Evolutionary conservation across 2,113 vertebrate species (phyloP).

Genomic region (Zapus hudsonius): DNA sequence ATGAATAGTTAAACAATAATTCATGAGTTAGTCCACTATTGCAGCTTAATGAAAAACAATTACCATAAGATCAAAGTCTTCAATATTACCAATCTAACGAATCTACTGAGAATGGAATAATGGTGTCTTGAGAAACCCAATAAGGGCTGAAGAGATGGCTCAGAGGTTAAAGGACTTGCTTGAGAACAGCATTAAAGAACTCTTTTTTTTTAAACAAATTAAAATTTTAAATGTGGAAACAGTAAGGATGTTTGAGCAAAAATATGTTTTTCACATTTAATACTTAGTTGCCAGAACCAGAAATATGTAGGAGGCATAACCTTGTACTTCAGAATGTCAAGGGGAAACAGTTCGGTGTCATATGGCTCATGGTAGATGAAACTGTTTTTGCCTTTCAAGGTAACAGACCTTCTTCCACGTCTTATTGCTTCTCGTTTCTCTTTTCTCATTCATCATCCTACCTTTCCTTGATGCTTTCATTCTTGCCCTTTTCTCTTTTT

Average conservation of each 20-base stretch:
- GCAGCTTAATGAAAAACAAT: conserved; percentile 17
- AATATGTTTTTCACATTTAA: conserved; percentile 58
- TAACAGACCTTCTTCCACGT: conserved; percentile 27
- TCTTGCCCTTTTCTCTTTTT: background rate
- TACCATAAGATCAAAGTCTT: conserved; percentile 38
- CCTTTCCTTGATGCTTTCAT: background rate
- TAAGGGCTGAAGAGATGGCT: no score
- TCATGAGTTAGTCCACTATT: background rate
- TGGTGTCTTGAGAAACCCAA: background rate
- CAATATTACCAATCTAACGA: conserved; percentile 13
- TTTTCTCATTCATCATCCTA: conserved; percentile 26
- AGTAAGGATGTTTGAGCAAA: conserved; percentile 36
- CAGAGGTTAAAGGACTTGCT: no score
- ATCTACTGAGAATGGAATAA: background rate
- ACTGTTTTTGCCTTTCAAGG: conserved; percentile 62
- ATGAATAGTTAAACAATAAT: conserved; percentile 13
- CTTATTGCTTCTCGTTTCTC: background rate
- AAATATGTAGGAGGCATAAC: conserved; percentile 55
- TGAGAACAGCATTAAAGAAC: no score
- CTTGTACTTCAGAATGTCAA: conserved; percentile 58
- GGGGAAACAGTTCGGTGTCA: conserved; percentile 33
- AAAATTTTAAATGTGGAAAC: conserved; percentile 52
- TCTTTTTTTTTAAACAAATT: background rate
- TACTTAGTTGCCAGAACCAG: conserved; percentile 48
- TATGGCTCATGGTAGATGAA: conserved; percentile 54